These are phyloP conservation scores for Chesias legatella DNA, from an alignment of 2,888 invertebrate species.

Conservation along the genomic window DNA sequence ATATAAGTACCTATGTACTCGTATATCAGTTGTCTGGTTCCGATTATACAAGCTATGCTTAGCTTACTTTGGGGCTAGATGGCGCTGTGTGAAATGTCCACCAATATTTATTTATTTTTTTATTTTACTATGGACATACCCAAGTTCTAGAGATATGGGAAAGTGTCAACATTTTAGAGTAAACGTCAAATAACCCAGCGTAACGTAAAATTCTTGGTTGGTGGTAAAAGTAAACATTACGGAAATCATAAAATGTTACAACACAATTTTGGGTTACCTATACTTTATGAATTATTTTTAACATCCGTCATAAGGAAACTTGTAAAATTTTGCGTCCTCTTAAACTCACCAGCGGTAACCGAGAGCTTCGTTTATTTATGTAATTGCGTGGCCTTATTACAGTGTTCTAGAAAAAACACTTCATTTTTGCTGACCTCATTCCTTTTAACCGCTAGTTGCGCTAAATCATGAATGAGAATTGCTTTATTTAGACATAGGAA, in stretches of 20 bases:
- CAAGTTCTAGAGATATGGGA: too few relatives aligned
- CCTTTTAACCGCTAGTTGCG: constrained; percentile 10
- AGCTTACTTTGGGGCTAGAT: too few relatives aligned
- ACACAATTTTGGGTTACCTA: constrained; percentile 6
- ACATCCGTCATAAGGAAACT: constrained; percentile 44
- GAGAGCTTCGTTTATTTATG: constrained; percentile 45
- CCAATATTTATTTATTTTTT: too few relatives aligned
- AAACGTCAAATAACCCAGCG: too few relatives aligned
- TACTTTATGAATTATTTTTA: constrained; percentile 27
- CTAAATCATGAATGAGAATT: constrained; percentile 14
- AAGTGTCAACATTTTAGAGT: too few relatives aligned
- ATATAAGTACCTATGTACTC: too few relatives aligned
- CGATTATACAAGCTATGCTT: too few relatives aligned
- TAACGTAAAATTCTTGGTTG: too few relatives aligned
- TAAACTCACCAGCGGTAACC: constrained; percentile 42
- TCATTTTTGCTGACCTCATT: constrained; percentile 21
- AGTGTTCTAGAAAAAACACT: constrained; percentile 38
- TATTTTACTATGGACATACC: too few relatives aligned
- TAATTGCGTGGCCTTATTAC: constrained; percentile 43
- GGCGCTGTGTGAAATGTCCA: too few relatives aligned
- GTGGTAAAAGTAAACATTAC: background rate
- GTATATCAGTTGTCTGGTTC: too few relatives aligned
- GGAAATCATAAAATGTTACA: constrained; percentile 5
- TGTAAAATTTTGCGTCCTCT: constrained; percentile 34
- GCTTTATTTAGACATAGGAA: constrained; percentile 14